A percentile compares a stretch with the other conserved stretches of the same genome.
These are phyloP conservation scores for Phoenicopterus ruber DNA, from an alignment of 2,113 vertebrate species.

Conservation along the genomic window DNA sequence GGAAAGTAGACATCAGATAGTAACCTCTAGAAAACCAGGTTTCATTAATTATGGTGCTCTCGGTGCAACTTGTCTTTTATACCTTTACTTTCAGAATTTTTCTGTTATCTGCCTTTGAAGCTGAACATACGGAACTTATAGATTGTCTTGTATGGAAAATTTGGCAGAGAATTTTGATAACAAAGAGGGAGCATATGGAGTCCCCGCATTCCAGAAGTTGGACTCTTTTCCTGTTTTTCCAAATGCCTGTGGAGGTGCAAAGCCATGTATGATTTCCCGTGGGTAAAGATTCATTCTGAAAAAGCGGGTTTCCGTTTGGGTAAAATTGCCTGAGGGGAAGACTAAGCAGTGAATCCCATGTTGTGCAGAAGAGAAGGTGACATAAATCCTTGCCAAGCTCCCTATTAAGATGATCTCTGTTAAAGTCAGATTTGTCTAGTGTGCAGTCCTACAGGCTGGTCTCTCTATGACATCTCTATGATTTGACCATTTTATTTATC, in stretches of 20 bases:
- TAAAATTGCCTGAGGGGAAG: neutral
- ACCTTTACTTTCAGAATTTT: neutral
- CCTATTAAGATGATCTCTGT: neutral
- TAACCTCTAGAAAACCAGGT: neutral
- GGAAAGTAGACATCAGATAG: neutral
- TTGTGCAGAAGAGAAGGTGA: neutral
- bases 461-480: neutral
- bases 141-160: neutral
- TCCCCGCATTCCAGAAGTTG: neutral
- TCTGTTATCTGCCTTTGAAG: neutral
- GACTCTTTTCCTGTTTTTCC: neutral
- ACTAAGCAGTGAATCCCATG: neutral
- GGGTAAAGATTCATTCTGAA: neutral
- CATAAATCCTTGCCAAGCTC: neutral
- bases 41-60: neutral
- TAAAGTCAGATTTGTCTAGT: neutral
- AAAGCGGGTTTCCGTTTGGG: neutral
- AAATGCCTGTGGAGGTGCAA: neutral
- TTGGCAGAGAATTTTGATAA: neutral
- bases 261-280: neutral
- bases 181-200: neutral
- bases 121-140: neutral
- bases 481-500: neutral
- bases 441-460: neutral
- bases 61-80: neutral